phyloP scores from a whole-genome alignment of 2,888 invertebrate genomes.

The Dynastes tityus region DNA sequence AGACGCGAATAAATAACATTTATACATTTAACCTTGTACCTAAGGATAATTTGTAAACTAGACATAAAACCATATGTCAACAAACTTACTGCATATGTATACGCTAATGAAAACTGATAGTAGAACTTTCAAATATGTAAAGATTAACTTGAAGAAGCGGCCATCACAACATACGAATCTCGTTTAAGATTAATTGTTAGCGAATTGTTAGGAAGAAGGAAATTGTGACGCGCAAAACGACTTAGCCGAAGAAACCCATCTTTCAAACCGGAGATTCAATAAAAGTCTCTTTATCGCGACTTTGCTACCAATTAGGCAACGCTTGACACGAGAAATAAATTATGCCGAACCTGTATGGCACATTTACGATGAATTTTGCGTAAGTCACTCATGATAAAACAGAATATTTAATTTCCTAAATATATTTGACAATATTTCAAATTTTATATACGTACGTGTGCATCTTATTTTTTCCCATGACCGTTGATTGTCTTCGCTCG shows the following conservation, averaged over 20 bases:
- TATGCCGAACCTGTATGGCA: too few species aligned
- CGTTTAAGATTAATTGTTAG: background rate
- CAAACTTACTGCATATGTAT: background rate
- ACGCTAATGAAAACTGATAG: background rate
- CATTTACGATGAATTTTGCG: too few species aligned
- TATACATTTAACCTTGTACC: conserved; percentile 34
- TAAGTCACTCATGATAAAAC: background rate
- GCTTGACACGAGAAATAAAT: background rate
- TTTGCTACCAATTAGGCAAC: too few species aligned
- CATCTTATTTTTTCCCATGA: conserved; percentile 61
- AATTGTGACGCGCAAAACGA: background rate
- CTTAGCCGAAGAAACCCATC: background rate
- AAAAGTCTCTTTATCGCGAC: background rate
- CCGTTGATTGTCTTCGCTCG: conserved; percentile 15
- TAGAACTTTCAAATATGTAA: background rate
- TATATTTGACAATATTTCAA: too few species aligned
- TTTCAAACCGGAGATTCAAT: conserved; percentile 3
- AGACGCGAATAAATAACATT: background rate
- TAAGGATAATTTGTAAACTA: conserved; percentile 21
- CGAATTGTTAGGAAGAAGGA: background rate
- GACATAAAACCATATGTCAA: conserved; percentile 31
- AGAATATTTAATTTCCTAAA: conserved; percentile 7
- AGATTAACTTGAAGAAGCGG: background rate
- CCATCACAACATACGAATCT: background rate
- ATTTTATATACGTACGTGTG: conserved; percentile 58